These are phyloP conservation scores for Drosophila trichaetosa DNA, from an alignment of 2,888 invertebrate species.

Conservation along the genomic window DNA sequence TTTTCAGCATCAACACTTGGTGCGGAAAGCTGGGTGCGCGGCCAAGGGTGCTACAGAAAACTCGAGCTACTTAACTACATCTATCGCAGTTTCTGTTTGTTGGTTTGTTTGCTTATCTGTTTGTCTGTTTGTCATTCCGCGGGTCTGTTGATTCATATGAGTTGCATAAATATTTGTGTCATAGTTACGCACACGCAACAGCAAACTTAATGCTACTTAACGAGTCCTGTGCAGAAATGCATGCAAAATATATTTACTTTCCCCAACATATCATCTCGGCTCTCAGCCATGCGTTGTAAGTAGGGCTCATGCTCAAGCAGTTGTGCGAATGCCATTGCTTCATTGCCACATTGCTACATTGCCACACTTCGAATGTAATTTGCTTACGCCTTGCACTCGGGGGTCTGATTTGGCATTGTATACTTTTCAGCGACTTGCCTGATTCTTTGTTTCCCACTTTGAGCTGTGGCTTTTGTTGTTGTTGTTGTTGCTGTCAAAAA, in stretches of 20 bases:
- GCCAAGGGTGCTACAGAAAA: constrained; percentile 61
- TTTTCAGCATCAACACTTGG: constrained; percentile 65
- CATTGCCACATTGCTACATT: constrained; percentile 11
- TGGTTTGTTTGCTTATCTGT: constrained; percentile 24
- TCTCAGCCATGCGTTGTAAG: constrained; percentile 34
- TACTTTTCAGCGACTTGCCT: constrained; percentile 59
- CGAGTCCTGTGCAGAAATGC: constrained; percentile 36
- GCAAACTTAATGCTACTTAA: constrained; percentile 4
- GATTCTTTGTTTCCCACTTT: constrained; percentile 59
- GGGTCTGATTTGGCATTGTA: constrained; percentile 68
- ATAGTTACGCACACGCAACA: constrained; percentile 32
- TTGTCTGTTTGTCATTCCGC: constrained; percentile 36
- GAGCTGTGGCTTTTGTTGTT: constrained; percentile 25
- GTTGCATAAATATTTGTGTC: constrained; percentile 69
- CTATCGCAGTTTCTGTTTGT: constrained; percentile 54
- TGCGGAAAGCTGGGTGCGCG: constrained; percentile 43
- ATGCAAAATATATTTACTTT: constrained; percentile 40
- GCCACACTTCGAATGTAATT: constrained; percentile 55
- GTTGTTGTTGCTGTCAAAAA: constrained; percentile 27
- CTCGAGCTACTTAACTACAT: constrained; percentile 77
- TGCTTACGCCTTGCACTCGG: constrained; percentile 55
- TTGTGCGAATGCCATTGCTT: constrained; percentile 17
- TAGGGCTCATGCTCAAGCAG: constrained; percentile 16
- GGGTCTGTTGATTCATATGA: constrained; percentile 56
- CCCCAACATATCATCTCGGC: constrained; percentile 50